These are phyloP conservation scores for Turdus rufiventris DNA, from an alignment of 2,113 vertebrate species.

Conservation along the genomic window DNA sequence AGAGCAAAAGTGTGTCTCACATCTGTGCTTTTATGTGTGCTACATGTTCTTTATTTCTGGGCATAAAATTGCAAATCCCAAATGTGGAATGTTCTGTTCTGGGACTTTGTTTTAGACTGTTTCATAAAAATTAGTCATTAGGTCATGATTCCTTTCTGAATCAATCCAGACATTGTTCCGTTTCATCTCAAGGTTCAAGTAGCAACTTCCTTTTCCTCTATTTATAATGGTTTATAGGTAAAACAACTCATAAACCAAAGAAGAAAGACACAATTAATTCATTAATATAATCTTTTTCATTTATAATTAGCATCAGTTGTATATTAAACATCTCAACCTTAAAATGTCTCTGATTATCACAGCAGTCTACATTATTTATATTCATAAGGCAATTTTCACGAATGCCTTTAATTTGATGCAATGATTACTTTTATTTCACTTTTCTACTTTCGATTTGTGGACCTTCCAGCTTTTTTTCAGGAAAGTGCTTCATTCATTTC, in stretches of 20 bases:
- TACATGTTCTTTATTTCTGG: background rate
- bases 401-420: slow-evolving; percentile 18
- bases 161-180: background rate
- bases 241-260: background rate
- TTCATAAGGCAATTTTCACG: slow-evolving; percentile 18
- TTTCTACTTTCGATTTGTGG: background rate
- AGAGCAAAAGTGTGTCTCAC: background rate
- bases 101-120: background rate
- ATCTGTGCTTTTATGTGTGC: fast-evolving
- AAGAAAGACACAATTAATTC: background rate
- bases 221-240: background rate
- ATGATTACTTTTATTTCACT: background rate
- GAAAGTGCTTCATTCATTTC: background rate
- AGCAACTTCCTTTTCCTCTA: background rate
- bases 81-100: background rate
- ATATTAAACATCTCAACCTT: background rate
- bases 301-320: slow-evolving; percentile 1
- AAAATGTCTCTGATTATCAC: slow-evolving; percentile 21
- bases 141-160: background rate
- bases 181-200: background rate
- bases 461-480: background rate
- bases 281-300: background rate
- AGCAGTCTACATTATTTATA: background rate
- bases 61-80: background rate
- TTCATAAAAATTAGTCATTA: background rate